Evolutionary conservation across 2,113 vertebrate genomes (phyloP).

Genomic region (Synodontis membranacea): DNA sequence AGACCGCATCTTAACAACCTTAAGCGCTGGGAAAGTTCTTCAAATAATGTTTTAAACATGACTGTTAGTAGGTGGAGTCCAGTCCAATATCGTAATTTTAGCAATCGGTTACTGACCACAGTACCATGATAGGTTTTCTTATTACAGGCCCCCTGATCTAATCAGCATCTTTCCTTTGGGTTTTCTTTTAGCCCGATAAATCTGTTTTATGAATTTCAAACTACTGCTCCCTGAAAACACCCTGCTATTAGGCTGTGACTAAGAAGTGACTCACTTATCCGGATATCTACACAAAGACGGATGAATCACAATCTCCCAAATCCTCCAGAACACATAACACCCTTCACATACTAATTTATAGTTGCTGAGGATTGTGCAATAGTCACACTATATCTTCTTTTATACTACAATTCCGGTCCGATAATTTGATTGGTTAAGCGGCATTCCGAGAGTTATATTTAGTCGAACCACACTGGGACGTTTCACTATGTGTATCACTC

Average conservation of each 20-base stretch:
- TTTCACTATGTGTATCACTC: background rate
- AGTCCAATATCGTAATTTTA: background rate
- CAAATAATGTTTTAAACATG: background rate
- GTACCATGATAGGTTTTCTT: background rate
- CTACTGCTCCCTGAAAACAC: slow-evolving; percentile 19
- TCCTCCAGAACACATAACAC: slow-evolving; percentile 23
- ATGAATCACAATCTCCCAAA: slow-evolving; percentile 42
- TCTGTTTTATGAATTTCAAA: background rate
- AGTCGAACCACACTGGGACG: background rate
- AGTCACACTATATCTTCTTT: background rate
- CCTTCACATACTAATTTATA: background rate
- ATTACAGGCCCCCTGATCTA: background rate
- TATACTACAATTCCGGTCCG: background rate
- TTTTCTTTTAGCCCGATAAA: background rate
- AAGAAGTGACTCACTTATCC: slow-evolving; percentile 41
- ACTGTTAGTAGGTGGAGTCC: background rate
- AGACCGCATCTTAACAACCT: background rate
- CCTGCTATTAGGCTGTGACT: slow-evolving; percentile 21
- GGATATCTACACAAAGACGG: slow-evolving; percentile 27
- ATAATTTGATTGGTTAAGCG: background rate
- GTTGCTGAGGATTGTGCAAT: background rate
- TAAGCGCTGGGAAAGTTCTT: background rate
- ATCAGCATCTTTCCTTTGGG: background rate
- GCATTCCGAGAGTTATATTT: background rate
- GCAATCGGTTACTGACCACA: background rate